Percentiles rank a stretch among this genome's conserved stretches.
These are phyloP conservation scores for Telenomus remus DNA, from an alignment of 1,140 invertebrate species.

Conservation along the genomic window DNA sequence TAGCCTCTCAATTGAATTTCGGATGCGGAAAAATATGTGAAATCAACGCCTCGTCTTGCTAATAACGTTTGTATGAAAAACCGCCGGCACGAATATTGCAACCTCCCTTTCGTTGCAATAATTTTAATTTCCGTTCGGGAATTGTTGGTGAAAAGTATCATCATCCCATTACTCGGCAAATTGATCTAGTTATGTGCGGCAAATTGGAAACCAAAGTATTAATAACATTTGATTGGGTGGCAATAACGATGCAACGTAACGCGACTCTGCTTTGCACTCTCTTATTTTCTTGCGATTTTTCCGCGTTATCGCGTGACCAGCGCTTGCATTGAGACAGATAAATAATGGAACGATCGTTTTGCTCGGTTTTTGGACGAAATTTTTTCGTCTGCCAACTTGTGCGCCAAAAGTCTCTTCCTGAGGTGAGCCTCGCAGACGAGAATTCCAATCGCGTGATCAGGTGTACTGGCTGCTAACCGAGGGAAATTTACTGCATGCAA, in stretches of 20 bases:
- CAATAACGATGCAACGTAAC: constrained; percentile 39
- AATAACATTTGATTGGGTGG: constrained; percentile 38
- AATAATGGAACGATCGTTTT: constrained; percentile 61
- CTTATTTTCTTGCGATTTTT: constrained; percentile 48
- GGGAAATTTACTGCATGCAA: constrained; percentile 72
- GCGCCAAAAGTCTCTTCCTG: constrained; percentile 53
- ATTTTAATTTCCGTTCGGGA: background rate
- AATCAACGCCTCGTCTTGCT: too few species aligned
- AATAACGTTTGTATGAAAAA: background rate
- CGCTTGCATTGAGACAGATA: constrained; percentile 39
- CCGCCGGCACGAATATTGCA: too few species aligned
- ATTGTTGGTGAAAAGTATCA: constrained; percentile 20
- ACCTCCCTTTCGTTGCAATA: background rate
- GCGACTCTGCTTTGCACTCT: constrained; percentile 42
- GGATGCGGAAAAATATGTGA: too few species aligned
- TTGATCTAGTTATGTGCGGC: constrained; percentile 22
- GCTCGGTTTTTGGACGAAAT: constrained; percentile 46
- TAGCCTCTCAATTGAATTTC: background rate
- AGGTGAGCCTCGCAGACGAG: constrained; percentile 55
- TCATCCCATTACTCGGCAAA: constrained; percentile 24
- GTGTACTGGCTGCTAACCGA: constrained; percentile 60
- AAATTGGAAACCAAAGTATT: constrained; percentile 28
- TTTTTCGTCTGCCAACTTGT: constrained; percentile 50
- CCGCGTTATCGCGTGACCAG: constrained; percentile 60
- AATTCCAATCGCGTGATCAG: constrained; percentile 65